Percentiles rank a stretch among this genome's conserved stretches.
phyloP scores from a whole-genome alignment of 35 echinoderm and acorn worm species.

The Ophioderma brevispina region DNA sequence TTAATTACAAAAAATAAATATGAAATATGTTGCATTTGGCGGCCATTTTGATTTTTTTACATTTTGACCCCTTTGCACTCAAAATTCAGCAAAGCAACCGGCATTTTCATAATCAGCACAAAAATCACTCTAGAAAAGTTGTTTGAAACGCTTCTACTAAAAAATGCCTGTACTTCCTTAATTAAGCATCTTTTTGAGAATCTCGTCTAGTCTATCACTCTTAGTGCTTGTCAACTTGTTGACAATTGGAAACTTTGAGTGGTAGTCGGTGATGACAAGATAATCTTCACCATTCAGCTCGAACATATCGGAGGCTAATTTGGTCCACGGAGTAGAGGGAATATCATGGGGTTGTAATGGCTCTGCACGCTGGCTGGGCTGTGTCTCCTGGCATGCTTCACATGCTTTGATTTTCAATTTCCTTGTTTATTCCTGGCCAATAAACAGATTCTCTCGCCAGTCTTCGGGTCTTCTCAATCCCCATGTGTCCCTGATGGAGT shows the following conservation, averaged over 20 bases:
- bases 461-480: slow-evolving; percentile 41
- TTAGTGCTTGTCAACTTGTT: slow-evolving; percentile 24
- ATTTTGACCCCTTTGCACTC: too few relatives aligned
- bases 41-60: too few relatives aligned
- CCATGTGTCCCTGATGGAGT: slow-evolving; percentile 59
- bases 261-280: slow-evolving; percentile 36
- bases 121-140: too few relatives aligned
- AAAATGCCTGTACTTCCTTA: too few relatives aligned
- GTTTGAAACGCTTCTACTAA: too few relatives aligned
- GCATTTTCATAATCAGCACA: too few relatives aligned
- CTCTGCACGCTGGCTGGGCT: background rate
- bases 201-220: slow-evolving; percentile 27
- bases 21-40: too few relatives aligned
- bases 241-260: slow-evolving; percentile 61
- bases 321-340: slow-evolving; percentile 58
- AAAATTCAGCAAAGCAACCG: too few relatives aligned
- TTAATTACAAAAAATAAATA: too few relatives aligned
- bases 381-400: slow-evolving; percentile 30
- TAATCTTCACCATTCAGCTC: slow-evolving; percentile 7
- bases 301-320: slow-evolving; percentile 41
- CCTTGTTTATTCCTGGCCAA: slow-evolving; percentile 56
- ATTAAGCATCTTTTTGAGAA: too few relatives aligned
- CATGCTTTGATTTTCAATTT: slow-evolving; percentile 16
- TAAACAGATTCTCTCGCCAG: slow-evolving; percentile 45
- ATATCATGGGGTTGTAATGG: slow-evolving; percentile 33